Base-by-base conservation (phyloP, 2,113 vertebrate genomes). In the Aspidoscelis tigris region DNA sequence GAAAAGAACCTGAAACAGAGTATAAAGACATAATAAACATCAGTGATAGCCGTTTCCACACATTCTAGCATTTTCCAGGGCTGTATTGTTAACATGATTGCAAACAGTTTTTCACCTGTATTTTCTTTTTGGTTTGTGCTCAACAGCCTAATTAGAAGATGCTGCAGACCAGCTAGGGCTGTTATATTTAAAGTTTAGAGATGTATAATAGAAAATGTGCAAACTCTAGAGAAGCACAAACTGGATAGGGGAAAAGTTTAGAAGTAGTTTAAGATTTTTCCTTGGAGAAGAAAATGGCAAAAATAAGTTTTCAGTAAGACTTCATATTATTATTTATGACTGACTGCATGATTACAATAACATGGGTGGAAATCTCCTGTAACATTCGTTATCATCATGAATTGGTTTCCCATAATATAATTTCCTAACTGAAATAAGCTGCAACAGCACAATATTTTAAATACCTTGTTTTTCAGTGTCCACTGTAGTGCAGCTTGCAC, bases 21-120 rank as follows among this genome's bases (percentile, higher is more conserved):
- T 20, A 39, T 53, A 92, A 53, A 76, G 88, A 87, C 72, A 87
- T 65, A 43, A 33, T 89, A 89, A 86, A 22, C 9, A 86, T 88
- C 84, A 80, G 47, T 68, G 85, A 84, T 89, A 92, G 86, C 90
- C 91, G 88, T 90, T 83, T 64, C 70, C 89, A 85, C 39, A 26
- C 11, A 76, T 85, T 89, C 81, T 76, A 16, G 78, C 69, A 81
- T 90, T 73, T 72, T 85, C 2, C 47, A 64, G 86, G 41, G 24
- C 12, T 58, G 84, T 84, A 39, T 69, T 68, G 22, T 76, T 58
- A 61, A 61, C 18, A 73, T 66, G 21, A 41, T 78, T 82, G 69
- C 55, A 53, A 41, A 58, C 79, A 89, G 88, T 89, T 50, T 80
- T 58, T 73, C 81, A 86, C 50, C 6, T 8, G 74, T 91, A 86